Evolutionary conservation across 2,797 vertebrate species (phyloP), one percentile per base, ranked within the genome.

Genomic region (Anguilla pacifica): DNA sequence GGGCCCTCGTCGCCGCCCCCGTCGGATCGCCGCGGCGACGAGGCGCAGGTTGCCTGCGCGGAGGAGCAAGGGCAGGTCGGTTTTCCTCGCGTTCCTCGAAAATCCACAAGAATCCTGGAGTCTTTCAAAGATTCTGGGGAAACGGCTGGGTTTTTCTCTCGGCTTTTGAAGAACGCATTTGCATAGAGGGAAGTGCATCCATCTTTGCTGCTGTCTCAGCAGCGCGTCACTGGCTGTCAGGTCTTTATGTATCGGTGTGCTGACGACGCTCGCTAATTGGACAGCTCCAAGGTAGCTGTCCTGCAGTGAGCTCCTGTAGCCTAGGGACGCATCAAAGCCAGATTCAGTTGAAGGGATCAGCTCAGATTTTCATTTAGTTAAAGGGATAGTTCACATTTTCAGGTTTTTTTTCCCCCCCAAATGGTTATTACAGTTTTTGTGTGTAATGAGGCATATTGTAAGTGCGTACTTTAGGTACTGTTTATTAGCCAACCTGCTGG

Each of bases 1-100:
- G 70, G 31, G 70, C 31, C 70, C 70, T 2, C 91, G 31, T 96
- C 95, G 0, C 95, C 96, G 0, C 74, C 86, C 0, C 83, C 95
- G 0, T 49, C 67, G 1, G 77, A 43, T 6, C 88, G 90, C 61
- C 82, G 3, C 25, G 10, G 3, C 19, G 19, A 83, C 19, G 83
- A 49, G 46, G 51, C 7, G 13, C 64, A 57, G 35, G 0, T 25
- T 2, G 13, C 25, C 64, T 6, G 28, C 61, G 61, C 6, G 17
- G 77, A 91, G 87, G 90, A 91, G 67, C n/a, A 88, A 31, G 89
- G 91, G 61, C 25, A 67, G 64, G 64, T 67, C 64, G n/a, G 64
- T n/a, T 9, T 67, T 25, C 64, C 39, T 3, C 64, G 28, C 64
- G 64, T 5, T n/a, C n/a, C 64, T 67, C 64, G n/a, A 28, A 67